phyloP scores from a whole-genome alignment of 2,113 vertebrate genomes.

The Manacus vitellinus region DNA sequence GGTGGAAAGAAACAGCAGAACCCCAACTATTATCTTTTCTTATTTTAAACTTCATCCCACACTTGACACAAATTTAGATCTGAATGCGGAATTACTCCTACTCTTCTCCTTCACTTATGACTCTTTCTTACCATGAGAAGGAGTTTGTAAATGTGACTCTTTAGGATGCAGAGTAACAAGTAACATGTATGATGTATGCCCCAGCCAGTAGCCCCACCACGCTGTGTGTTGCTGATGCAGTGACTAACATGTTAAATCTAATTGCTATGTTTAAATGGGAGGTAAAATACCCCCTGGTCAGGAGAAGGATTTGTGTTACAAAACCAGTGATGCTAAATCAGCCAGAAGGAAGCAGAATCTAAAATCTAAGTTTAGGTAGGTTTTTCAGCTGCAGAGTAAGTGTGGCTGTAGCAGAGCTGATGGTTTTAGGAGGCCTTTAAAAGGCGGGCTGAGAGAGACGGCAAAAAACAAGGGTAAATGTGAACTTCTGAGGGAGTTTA shows the following conservation, averaged over 20 bases:
- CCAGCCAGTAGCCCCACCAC: background rate
- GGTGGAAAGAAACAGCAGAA: slow-evolving; percentile 43
- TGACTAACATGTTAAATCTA: background rate
- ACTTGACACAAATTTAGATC: slow-evolving; percentile 54
- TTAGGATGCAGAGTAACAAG: background rate
- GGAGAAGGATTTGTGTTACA: background rate
- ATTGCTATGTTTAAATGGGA: background rate
- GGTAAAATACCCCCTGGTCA: background rate
- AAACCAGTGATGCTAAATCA: background rate
- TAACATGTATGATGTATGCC: fast-evolving
- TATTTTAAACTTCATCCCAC: slow-evolving; percentile 62
- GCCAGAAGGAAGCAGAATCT: background rate
- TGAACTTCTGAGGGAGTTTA: background rate
- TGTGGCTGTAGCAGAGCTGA: background rate
- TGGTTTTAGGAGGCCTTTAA: background rate
- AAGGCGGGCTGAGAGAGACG: background rate
- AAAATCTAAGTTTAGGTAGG: background rate
- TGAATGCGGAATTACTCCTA: slow-evolving; percentile 49
- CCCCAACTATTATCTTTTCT: slow-evolving; percentile 47
- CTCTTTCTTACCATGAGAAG: background rate
- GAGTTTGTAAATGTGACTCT: background rate
- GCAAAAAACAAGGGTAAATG: background rate
- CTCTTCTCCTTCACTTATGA: slow-evolving; percentile 45
- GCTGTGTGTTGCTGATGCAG: background rate
- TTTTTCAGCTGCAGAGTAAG: background rate